phyloP scores from a whole-genome alignment of 2,888 invertebrate species.

The Nysson spinosus region DNA sequence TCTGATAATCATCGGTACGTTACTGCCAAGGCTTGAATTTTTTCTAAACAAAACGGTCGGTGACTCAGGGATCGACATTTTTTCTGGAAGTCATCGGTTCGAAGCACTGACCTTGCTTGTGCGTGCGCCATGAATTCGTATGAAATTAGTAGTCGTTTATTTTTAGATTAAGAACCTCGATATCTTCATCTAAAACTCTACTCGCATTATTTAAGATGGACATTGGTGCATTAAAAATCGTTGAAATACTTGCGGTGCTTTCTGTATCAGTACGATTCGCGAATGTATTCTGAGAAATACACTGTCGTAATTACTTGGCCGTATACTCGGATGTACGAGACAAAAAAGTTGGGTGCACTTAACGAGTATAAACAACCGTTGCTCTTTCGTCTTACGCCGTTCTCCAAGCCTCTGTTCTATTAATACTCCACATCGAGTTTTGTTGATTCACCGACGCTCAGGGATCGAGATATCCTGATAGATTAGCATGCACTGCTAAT shows the following conservation, averaged over 20 bases:
- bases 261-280: background rate
- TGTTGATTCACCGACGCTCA: constrained; percentile 19
- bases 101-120: constrained; percentile 3
- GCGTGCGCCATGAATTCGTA: background rate
- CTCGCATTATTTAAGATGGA: background rate
- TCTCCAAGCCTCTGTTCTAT: constrained; percentile 12
- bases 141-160: background rate
- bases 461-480: constrained; percentile 13
- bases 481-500: constrained; percentile 18
- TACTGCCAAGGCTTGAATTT: background rate
- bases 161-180: constrained; percentile 4
- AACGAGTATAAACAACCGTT: background rate
- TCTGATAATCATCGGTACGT: background rate
- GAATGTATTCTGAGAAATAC: too few relatives aligned
- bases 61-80: constrained; percentile 13
- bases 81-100: background rate
- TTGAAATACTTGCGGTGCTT: background rate
- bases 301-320: background rate
- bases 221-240: background rate
- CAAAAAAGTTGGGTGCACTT: constrained; percentile 7
- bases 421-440: constrained; percentile 28
- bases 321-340: background rate
- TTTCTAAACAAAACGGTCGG: constrained; percentile 9
- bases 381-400: background rate
- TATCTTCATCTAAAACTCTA: background rate